These are phyloP conservation scores for Spinus pinus DNA, from an alignment of 2,797 vertebrate genomes.

Conservation along the genomic window DNA sequence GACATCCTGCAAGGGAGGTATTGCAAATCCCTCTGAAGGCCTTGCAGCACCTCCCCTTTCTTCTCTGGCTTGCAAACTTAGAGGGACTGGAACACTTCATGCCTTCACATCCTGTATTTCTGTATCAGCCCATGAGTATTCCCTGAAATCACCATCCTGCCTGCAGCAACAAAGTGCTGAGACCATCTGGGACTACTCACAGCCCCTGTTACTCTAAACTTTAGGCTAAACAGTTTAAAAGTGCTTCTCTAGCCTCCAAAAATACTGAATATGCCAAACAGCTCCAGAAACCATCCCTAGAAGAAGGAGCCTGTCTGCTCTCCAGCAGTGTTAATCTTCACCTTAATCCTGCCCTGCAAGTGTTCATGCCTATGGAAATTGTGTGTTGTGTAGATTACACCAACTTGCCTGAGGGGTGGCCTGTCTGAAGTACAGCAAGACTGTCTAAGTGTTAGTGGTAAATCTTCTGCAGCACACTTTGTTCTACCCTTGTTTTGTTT, in stretches of 20 bases:
- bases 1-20: background rate
- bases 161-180: background rate
- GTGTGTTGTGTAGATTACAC: background rate
- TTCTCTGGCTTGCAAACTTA: background rate
- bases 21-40: background rate
- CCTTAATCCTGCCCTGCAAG: slow-evolving; percentile 13
- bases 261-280: background rate
- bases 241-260: background rate
- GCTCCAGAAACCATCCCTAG: background rate
- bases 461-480: background rate
- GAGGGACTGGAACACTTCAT: background rate
- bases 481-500: background rate
- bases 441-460: background rate
- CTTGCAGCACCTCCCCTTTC: background rate
- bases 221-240: background rate
- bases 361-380: slow-evolving; percentile 29
- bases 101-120: background rate
- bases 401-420: background rate
- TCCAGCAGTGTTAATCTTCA: background rate
- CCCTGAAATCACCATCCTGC: background rate
- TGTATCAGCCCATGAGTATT: background rate
- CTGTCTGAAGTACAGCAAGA: background rate
- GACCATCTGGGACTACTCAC: background rate
- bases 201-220: background rate
- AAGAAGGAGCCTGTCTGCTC: background rate